Conservation (phyloP, 2,888 invertebrate species). For the Rhingia rostrata region DNA sequence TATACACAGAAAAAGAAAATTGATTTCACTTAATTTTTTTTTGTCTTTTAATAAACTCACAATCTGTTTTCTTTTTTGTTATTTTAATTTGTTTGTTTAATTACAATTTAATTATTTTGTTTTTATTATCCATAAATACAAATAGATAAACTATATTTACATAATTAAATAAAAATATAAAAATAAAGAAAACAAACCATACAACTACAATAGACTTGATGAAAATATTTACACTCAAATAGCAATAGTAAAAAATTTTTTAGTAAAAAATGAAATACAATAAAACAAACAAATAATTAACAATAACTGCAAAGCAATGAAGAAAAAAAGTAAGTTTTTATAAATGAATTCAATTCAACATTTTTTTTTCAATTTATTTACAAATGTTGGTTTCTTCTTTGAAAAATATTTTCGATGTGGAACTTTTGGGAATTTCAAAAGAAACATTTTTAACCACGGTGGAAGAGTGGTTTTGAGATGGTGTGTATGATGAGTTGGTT, state of each 20-base stretch:
- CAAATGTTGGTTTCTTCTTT: slow-evolving; percentile 9
- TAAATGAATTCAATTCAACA: slow-evolving; percentile 76
- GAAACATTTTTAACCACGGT: background rate
- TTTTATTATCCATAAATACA: slow-evolving; percentile 66
- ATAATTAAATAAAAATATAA: slow-evolving; percentile 70
- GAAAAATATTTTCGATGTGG: slow-evolving; percentile 9
- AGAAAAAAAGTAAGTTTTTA: slow-evolving; percentile 75
- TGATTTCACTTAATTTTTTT: slow-evolving; percentile 22
- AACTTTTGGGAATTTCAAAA: slow-evolving; percentile 20
- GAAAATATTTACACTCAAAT: slow-evolving; percentile 74
- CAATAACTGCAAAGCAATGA: slow-evolving; percentile 53
- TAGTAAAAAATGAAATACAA: slow-evolving; percentile 75
- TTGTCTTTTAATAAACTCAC: slow-evolving; percentile 10
- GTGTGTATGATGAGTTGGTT: background rate
- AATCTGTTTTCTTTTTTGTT: slow-evolving; percentile 65
- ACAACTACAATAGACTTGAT: slow-evolving; percentile 74
- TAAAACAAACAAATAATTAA: slow-evolving; percentile 74
- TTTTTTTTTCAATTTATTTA: slow-evolving; percentile 8
- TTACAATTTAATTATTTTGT: slow-evolving; percentile 15
- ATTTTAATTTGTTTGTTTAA: slow-evolving; percentile 71
- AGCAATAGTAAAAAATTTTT: slow-evolving; percentile 75
- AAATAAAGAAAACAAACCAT: slow-evolving; percentile 63
- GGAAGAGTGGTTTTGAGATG: background rate
- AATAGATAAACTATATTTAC: slow-evolving; percentile 74
- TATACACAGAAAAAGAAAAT: slow-evolving; percentile 66